phyloP scores from a whole-genome alignment of 2,888 invertebrate species.

The Bibio marci region DNA sequence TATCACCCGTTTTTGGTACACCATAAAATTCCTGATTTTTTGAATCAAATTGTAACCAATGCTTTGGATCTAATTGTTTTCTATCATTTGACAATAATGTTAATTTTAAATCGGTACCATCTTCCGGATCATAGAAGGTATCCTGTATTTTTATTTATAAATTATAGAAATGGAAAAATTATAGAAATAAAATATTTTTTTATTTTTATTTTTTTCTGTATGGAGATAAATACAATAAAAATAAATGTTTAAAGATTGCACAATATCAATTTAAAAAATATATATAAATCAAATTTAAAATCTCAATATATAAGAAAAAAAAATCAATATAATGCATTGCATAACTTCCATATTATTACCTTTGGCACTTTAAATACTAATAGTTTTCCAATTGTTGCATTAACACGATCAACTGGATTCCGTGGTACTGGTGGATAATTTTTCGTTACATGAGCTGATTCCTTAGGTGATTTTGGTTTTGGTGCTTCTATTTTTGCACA shows the following conservation, averaged over 20 bases:
- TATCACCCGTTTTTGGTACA: slow-evolving; percentile 54
- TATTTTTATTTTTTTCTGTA: too few species aligned
- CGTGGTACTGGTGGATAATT: slow-evolving; percentile 63
- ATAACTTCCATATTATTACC: too few species aligned
- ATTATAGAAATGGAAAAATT: slow-evolving; percentile 5
- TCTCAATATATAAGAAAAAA: background rate
- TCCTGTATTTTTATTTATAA: slow-evolving; percentile 35
- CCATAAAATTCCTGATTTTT: slow-evolving; percentile 83
- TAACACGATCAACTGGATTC: slow-evolving; percentile 71
- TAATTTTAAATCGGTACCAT: slow-evolving; percentile 58
- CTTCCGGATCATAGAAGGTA: slow-evolving; percentile 80
- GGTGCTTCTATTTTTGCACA: slow-evolving; percentile 35
- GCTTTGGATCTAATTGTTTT: slow-evolving; percentile 41
- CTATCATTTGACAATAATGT: slow-evolving; percentile 57
- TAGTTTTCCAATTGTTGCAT: slow-evolving; percentile 66
- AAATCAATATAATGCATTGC: too few species aligned
- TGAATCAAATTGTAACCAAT: slow-evolving; percentile 81
- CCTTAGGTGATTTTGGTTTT: slow-evolving; percentile 27
- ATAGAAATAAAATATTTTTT: slow-evolving; percentile 1
- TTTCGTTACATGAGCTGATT: slow-evolving; percentile 35
- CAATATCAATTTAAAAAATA: background rate
- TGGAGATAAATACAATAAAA: background rate
- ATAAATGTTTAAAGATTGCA: background rate
- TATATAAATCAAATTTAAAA: slow-evolving; percentile 3
- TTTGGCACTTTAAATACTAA: slow-evolving; percentile 66